phyloP scores from a whole-genome alignment of 2,888 invertebrate species.

The Apamea monoglypha region DNA sequence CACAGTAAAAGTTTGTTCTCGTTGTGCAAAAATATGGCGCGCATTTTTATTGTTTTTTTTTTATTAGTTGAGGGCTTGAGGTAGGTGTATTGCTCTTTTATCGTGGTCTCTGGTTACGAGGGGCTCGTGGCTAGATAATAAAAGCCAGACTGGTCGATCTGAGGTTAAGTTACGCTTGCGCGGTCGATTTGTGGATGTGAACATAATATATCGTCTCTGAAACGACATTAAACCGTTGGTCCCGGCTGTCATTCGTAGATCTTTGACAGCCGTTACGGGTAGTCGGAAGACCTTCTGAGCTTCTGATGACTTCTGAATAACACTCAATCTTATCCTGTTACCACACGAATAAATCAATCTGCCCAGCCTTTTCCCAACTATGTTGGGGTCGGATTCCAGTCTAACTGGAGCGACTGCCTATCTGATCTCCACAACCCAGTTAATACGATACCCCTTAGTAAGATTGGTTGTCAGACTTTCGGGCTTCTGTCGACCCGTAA shows the following conservation, averaged over 20 bases:
- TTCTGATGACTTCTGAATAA: no score
- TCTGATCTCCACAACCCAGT: no score
- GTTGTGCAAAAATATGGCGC: slow-evolving; percentile 16
- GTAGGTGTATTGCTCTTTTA: background rate
- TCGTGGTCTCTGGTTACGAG: background rate
- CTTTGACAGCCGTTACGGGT: background rate
- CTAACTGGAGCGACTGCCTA: no score
- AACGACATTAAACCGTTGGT: background rate
- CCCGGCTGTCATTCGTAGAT: background rate
- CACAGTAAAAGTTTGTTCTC: slow-evolving; percentile 19
- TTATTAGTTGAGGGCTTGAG: background rate
- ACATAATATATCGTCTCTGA: background rate
- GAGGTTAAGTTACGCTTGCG: background rate
- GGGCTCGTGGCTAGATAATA: background rate
- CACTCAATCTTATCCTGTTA: no score
- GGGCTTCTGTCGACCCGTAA: no score
- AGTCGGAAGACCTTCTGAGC: background rate
- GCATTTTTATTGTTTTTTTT: slow-evolving; percentile 12
- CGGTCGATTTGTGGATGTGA: background rate
- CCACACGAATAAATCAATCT: no score
- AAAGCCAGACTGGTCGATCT: background rate
- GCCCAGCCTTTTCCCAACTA: no score
- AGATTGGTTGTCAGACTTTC: no score
- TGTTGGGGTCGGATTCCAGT: no score
- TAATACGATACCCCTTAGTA: no score